A percentile compares a stretch with the other conserved stretches of the same genome.
These are phyloP conservation scores for Oplegnathus fasciatus DNA, from an alignment of 2,113 vertebrate genomes.

Conservation along the genomic window DNA sequence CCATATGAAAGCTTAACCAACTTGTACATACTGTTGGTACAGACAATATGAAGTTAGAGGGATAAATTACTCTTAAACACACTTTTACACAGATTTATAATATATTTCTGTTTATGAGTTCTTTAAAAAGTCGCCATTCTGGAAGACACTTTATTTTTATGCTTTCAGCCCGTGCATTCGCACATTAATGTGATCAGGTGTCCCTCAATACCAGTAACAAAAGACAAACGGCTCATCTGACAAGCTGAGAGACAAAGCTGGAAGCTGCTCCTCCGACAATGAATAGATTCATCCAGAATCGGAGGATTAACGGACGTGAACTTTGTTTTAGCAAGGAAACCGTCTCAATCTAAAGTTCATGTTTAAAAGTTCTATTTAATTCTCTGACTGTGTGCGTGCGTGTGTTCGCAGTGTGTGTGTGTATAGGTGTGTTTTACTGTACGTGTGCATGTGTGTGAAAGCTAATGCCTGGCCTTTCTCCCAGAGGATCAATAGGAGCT, in stretches of 20 bases:
- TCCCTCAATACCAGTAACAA: slow-evolving; percentile 11
- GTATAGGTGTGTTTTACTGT: slow-evolving; percentile 24
- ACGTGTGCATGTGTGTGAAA: slow-evolving; percentile 59
- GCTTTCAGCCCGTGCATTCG: slow-evolving; percentile 10
- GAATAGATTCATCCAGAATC: slow-evolving; percentile 33
- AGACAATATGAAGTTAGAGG: not conserved
- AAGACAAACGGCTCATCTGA: slow-evolving; percentile 44
- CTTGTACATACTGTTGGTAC: not conserved
- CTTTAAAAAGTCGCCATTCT: not conserved
- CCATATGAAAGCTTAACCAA: not conserved
- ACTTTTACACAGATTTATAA: not conserved
- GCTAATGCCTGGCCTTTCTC: slow-evolving; percentile 75
- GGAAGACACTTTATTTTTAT: not conserved
- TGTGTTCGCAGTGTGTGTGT: slow-evolving; percentile 19
- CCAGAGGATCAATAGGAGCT: slow-evolving; percentile 83
- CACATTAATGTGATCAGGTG: not conserved
- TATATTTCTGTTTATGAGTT: not conserved
- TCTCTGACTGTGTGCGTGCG: not conserved
- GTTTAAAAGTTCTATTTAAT: slow-evolving; percentile 12
- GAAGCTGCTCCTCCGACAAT: slow-evolving; percentile 11
- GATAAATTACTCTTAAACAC: not conserved
- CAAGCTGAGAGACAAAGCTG: slow-evolving; percentile 22
- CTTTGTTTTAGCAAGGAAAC: slow-evolving; percentile 22
- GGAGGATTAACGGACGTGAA: slow-evolving; percentile 13
- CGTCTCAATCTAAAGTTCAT: slow-evolving; percentile 20